Percentiles rank a stretch among this genome's conserved stretches.
These are phyloP conservation scores for Anoura caudifer DNA, from an alignment of 2,113 vertebrate species.

Conservation along the genomic window DNA sequence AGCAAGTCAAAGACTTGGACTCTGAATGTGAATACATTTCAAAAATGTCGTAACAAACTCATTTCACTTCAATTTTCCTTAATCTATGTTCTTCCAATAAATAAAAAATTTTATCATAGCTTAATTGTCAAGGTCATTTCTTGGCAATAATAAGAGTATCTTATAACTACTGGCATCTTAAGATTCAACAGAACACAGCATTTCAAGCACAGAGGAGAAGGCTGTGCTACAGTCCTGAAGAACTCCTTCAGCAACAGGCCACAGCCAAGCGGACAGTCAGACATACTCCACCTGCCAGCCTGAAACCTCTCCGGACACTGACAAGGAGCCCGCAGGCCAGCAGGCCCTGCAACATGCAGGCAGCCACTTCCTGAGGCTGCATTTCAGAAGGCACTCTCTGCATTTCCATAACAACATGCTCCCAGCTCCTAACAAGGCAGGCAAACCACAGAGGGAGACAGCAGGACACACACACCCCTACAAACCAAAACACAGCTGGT, in stretches of 20 bases:
- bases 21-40: background rate
- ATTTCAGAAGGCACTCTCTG: background rate
- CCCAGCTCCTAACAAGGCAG: background rate
- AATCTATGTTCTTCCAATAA: constrained; percentile 1
- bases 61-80: background rate
- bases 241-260: background rate
- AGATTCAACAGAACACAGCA: background rate
- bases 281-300: background rate
- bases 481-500: constrained; percentile 48
- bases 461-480: background rate
- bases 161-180: background rate
- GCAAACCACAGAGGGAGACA: background rate
- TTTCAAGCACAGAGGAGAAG: background rate
- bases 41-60: background rate
- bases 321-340: background rate
- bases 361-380: background rate
- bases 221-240: background rate
- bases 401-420: background rate
- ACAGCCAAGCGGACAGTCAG: background rate
- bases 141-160: background rate
- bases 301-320: background rate
- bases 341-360: background rate
- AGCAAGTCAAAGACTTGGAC: background rate
- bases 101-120: background rate
- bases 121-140: constrained; percentile 10